A percentile compares a stretch with the other conserved stretches of the same genome.
phyloP scores from a whole-genome alignment of 1,140 invertebrate species.

The Eumaeus atala region DNA sequence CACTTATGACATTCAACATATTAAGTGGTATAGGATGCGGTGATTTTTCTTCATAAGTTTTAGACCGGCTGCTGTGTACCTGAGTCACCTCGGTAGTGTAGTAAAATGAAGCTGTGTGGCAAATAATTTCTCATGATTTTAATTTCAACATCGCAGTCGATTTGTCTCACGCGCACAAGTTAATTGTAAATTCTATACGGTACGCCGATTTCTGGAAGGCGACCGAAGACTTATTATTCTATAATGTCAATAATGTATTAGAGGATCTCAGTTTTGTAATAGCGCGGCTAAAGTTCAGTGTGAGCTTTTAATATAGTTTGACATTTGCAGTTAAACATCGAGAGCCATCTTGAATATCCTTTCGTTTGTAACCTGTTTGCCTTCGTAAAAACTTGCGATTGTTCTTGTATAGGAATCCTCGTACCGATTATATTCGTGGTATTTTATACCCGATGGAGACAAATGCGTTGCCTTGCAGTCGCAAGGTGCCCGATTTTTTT shows the following conservation, averaged over 20 bases:
- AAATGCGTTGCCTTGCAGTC: slow-evolving; percentile 42
- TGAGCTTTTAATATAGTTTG: slow-evolving; percentile 40
- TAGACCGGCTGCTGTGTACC: slow-evolving; percentile 28
- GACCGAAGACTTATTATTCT: neutral
- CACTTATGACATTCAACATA: neutral
- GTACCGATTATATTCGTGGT: slow-evolving; percentile 1
- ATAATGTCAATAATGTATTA: slow-evolving; percentile 22
- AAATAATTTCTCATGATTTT: slow-evolving; percentile 11
- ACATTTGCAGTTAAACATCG: slow-evolving; percentile 52
- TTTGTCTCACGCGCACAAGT: no score
- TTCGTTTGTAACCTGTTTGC: slow-evolving; percentile 55
- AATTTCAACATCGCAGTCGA: no score
- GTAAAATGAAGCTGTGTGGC: no score
- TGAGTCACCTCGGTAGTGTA: slow-evolving; percentile 29
- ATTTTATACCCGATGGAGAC: slow-evolving; percentile 23
- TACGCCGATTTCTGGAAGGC: no score
- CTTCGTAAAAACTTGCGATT: slow-evolving; percentile 53
- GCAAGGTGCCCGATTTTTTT: slow-evolving; percentile 58
- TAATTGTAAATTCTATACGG: no score
- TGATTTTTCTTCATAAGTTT: slow-evolving; percentile 14
- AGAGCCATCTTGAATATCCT: slow-evolving; percentile 51
- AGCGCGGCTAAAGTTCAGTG: slow-evolving; percentile 41
- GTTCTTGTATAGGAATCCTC: slow-evolving; percentile 24
- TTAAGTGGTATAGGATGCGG: neutral
- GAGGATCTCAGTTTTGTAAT: slow-evolving; percentile 30